Base-by-base conservation (phyloP, 2,797 vertebrate genomes). In the Poecilia wingei region DNA sequence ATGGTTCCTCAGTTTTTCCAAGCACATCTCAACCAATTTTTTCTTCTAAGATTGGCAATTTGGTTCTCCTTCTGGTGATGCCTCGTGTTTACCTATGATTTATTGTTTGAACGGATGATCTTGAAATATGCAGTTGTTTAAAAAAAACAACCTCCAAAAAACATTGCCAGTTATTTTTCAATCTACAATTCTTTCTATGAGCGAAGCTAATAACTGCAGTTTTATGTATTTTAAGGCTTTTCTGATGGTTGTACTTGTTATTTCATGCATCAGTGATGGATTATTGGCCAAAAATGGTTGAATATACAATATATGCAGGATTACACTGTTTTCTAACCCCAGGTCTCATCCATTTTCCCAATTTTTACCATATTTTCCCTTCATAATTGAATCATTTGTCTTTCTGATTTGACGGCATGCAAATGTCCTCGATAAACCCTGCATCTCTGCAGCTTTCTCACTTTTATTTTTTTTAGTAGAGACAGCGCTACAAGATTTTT, bases 381-480 rank as follows among this genome's bases (percentile, higher is more conserved):
- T 70, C 68, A 70, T 70, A 46, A 70, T 70, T 28, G 43, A 70
- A 46, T 70, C 68, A 73, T 36, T 73, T 36, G 47, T 73, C 71
- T 51, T 73, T 51, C 20, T n/a, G 51, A 74, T 39, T 74, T 41
- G 45, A 74, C 49, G 41, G 49, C 20, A 55, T 39, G 51, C 36
- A 74, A 36, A 53, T 74, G 12, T 74, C 33, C 18, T n/a, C 49
- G 53, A 13, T 72, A 39, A 73, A 73, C 20, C 4, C 6, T 33
- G n/a, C 74, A 33, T 31, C n/a, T 43, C 22, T 47, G 31, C 2
- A 51, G 12, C 8, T 36, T 77, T 45, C 33, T 70, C 36, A 69
- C 33, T 16, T 43, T 13, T 3, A 70, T 47, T 55, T 33, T 61
- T 39, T 69, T 70, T 28, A 70, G 68, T n/a, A 70, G 9, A 87